phyloP scores from a whole-genome alignment of 2,888 invertebrate species.

The Prosopocoilus inquinatus region DNA sequence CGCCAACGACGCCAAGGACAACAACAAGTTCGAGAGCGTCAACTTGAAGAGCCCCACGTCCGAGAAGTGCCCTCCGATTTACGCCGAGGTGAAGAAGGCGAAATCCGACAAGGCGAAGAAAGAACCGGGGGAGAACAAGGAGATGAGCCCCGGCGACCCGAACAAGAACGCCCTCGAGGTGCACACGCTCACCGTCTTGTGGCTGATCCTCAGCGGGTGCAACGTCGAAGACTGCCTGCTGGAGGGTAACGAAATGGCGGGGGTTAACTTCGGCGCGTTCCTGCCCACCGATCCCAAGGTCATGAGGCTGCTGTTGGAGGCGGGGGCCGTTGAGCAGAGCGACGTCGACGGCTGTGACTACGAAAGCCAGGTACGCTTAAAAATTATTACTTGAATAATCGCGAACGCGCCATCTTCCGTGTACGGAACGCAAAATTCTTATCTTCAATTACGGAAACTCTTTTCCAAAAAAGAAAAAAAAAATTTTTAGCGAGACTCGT shows the following conservation, averaged over 20 bases:
- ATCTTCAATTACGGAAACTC: no score
- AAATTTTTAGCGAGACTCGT: no score
- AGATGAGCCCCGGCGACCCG: slow-evolving; percentile 8
- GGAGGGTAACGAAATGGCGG: slow-evolving; percentile 49
- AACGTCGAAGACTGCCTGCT: slow-evolving; percentile 60
- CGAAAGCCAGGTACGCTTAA: slow-evolving; percentile 47
- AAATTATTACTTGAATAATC: background rate
- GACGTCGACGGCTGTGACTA: slow-evolving; percentile 51
- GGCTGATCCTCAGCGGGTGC: slow-evolving; percentile 72
- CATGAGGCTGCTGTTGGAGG: slow-evolving; percentile 69
- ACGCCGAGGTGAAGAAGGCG: slow-evolving; percentile 45
- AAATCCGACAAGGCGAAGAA: slow-evolving; percentile 26
- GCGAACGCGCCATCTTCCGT: no score
- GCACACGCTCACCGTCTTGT: slow-evolving; percentile 70
- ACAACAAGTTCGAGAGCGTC: slow-evolving; percentile 28
- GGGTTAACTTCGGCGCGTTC: slow-evolving; percentile 56
- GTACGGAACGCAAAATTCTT: no score
- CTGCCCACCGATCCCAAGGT: slow-evolving; percentile 70
- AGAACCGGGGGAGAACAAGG: slow-evolving; percentile 13
- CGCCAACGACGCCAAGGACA: slow-evolving; percentile 29
- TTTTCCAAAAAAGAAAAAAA: no score
- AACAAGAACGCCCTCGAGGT: slow-evolving; percentile 51
- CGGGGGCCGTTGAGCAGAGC: slow-evolving; percentile 62
- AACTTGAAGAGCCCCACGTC: slow-evolving; percentile 38
- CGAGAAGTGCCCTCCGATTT: slow-evolving; percentile 37